phyloP scores from a whole-genome alignment of 2,113 vertebrate species.

The Bungarus multicinctus region DNA sequence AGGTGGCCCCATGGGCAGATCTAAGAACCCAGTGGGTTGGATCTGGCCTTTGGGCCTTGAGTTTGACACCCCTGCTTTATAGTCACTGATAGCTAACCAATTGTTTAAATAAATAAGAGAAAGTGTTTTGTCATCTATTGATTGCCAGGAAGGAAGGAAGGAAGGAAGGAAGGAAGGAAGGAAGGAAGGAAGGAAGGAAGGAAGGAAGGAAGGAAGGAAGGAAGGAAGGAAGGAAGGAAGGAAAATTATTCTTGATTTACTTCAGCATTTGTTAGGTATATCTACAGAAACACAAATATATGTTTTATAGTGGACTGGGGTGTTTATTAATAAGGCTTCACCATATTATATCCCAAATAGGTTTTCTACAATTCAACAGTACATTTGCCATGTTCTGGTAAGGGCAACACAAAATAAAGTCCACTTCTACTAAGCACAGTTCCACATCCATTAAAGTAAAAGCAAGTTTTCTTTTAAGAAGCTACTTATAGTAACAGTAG shows the following conservation, averaged over 20 bases:
- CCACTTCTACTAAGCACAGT: neutral
- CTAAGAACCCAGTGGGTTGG: too few relatives aligned
- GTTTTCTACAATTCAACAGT: neutral
- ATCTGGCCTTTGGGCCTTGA: too few relatives aligned
- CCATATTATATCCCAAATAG: neutral
- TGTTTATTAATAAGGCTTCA: neutral
- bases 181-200: too few relatives aligned
- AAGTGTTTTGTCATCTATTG: neutral
- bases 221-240: neutral
- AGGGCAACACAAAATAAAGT: neutral
- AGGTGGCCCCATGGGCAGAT: too few relatives aligned
- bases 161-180: neutral
- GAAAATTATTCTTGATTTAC: neutral
- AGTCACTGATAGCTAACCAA: neutral
- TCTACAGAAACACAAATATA: neutral
- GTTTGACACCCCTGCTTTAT: neutral
- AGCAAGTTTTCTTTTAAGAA: neutral
- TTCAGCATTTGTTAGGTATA: neutral
- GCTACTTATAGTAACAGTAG: constrained; percentile 1
- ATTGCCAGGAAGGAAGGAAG: neutral
- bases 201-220: neutral
- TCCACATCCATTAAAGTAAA: neutral
- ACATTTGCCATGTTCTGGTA: neutral
- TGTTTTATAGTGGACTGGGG: neutral
- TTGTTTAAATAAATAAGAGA: neutral